Evolutionary conservation across 2,888 invertebrate species (phyloP), one percentile per base, ranked within the genome.

Genomic region (Machimus atricapillus): DNA sequence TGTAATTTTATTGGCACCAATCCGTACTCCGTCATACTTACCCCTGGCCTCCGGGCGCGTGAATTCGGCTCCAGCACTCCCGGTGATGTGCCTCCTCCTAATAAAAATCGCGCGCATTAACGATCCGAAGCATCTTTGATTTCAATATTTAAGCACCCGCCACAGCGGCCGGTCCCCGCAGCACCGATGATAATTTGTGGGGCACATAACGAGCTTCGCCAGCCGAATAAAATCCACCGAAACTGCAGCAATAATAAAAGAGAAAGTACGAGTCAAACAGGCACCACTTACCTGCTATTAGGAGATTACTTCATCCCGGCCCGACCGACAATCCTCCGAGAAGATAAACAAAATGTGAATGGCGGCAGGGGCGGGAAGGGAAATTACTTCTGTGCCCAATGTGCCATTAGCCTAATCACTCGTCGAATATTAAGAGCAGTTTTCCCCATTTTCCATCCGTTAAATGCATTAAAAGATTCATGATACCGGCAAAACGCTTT

Each of bases 391-490:
- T 89, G 88, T 88, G 88, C 87, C 89, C 88, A 88, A 89, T 89
- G 88, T 89, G 89, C 90, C 89, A 90, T 90, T 90, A 90, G 89
- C 89, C 89, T 89, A 90, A 89, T 90, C 89, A 90, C 89, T 89
- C 89, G 89, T 89, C 90, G 89, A 89, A 89, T 89, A 90, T 89
- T 89, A 89, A 89, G 89, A 89, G 89, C 89, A 88, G 88, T 87
- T 87, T 87, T 88, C 86, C 87, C 88, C 88, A 87, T 88, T 88
- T 88, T 83, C 87, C 88, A 88, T 89, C 89, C 81, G 87, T 89
- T 89, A 89, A 89, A 89, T 89, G 90, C 90, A 90, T 89, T 90
- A 89, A 90, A 90, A 90, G 89, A 90, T 90, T 90, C 90, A 90
- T 90, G 89, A 90, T 89, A 89, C 90, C 89, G 90, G 89, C 89